These are phyloP conservation scores for Cotesia vestalis DNA, from an alignment of 1,140 invertebrate genomes.

Conservation along the genomic window DNA sequence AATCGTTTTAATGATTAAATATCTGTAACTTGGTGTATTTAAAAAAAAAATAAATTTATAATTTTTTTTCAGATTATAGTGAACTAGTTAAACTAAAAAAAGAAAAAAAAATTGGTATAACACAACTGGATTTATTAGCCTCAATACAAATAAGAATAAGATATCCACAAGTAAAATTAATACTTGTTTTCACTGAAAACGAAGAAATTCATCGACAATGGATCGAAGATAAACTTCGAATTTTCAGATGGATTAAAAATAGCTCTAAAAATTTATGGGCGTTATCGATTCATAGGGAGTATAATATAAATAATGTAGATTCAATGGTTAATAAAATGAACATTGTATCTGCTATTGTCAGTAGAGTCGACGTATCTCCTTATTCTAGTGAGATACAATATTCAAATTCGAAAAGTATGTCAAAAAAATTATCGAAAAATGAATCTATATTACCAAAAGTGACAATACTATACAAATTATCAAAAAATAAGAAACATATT, in stretches of 20 bases:
- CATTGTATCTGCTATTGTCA: slow-evolving; percentile 41
- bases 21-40: neutral
- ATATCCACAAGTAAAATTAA: slow-evolving; percentile 47
- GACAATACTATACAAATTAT: too few species aligned
- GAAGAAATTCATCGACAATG: slow-evolving; percentile 47
- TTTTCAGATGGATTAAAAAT: slow-evolving; percentile 47
- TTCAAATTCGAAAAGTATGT: neutral
- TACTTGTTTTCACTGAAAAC: slow-evolving; percentile 46
- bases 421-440: too few species aligned
- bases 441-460: slow-evolving; percentile 12
- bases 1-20: neutral
- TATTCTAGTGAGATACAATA: neutral
- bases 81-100: slow-evolving; percentile 44
- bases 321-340: slow-evolving; percentile 36
- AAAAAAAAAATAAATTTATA: slow-evolving; percentile 16
- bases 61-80: slow-evolving; percentile 39
- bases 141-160: slow-evolving; percentile 47
- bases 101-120: slow-evolving; percentile 53
- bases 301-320: slow-evolving; percentile 28
- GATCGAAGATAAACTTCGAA: slow-evolving; percentile 49
- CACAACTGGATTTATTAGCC: slow-evolving; percentile 49
- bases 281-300: slow-evolving; percentile 37
- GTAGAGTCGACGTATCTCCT: slow-evolving; percentile 30
- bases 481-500: slow-evolving; percentile 11
- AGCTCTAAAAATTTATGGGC: slow-evolving; percentile 45